Percentiles rank a stretch among this genome's conserved stretches.
Evolutionary conservation across 2,888 invertebrate genomes (phyloP).

Genomic region (Blomia tropicalis): DNA sequence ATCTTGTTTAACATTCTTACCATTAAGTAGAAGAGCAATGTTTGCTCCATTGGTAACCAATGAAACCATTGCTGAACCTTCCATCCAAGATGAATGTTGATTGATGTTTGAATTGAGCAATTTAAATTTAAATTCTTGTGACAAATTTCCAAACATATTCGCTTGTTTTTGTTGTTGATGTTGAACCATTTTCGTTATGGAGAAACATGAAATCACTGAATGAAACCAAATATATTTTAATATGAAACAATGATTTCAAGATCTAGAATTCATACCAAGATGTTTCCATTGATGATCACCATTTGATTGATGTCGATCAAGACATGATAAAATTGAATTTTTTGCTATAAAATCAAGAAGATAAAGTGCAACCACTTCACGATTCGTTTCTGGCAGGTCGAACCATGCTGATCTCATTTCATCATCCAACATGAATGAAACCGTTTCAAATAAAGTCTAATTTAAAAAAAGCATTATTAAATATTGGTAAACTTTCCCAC

Average conservation of each 20-base stretch:
- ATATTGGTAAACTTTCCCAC: no score
- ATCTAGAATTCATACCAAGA: no score
- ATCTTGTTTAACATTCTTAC: neutral
- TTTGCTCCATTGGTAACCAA: neutral
- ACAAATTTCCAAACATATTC: neutral
- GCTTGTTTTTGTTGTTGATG: neutral
- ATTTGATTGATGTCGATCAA: neutral
- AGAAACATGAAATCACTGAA: constrained; percentile 9
- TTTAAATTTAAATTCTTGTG: constrained; percentile 7
- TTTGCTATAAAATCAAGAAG: neutral
- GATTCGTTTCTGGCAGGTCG: neutral
- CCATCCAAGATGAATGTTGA: neutral
- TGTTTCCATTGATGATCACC: no score
- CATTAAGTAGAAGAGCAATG: constrained; percentile 1
- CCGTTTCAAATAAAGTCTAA: neutral
- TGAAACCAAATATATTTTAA: neutral
- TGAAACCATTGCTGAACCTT: neutral
- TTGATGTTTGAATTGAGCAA: neutral
- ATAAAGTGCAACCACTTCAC: neutral
- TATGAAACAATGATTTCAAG: no score
- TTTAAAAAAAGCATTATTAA: no score
- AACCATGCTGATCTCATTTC: neutral
- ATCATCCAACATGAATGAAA: neutral
- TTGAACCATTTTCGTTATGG: neutral
- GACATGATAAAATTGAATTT: neutral